Base-by-base conservation (phyloP, 2,797 vertebrate species). In the Manis javanica region DNA sequence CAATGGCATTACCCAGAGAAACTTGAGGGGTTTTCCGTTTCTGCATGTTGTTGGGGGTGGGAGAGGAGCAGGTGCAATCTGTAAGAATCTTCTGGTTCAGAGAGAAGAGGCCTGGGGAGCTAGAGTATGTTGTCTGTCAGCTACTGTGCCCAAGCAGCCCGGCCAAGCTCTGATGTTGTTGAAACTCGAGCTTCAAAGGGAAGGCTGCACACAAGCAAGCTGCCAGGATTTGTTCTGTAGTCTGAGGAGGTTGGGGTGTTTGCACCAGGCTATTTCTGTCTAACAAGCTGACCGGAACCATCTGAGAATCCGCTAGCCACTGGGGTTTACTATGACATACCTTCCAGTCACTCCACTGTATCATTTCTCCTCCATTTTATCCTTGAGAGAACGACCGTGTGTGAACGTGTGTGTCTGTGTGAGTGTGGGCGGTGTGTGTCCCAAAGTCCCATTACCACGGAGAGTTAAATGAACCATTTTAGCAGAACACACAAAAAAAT, bases 391-490 rank as follows among this genome's bases (percentile, higher is more conserved):
- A 77, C 13, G 19, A 39, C 42, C 46, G n/a, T 31, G 69, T 88
- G 90, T 53, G 68, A 66, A 71, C 53, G 59, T 72, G 63, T 31
- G 5, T 34, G 49, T 91, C 79, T 16, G 0, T 82, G 77, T 46
- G 57, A 72, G 61, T 78, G 95, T 88, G 93, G 75, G 53, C 29
- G 69, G 59, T 61, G 61, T 63, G 51, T 90, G 61, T 68, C 92
- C 89, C 34, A 16, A 86, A 96, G 88, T 92, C 92, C 23, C 10
- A 97, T 97, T 96, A 78, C 96, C 95, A 96, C 96, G 97, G 97
- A 96, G 95, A 97, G 75, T 42, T 86, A 66, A 89, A 96, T 95
- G 95, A 94, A 53, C 86, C 90, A 74, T 86, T 96, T 88, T 34
- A 96, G 86, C 95, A 74, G 91, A 95, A 95, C 79, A 31, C 88